phyloP scores from a whole-genome alignment of 1,140 invertebrate genomes.

The Trichonephila inaurata region DNA sequence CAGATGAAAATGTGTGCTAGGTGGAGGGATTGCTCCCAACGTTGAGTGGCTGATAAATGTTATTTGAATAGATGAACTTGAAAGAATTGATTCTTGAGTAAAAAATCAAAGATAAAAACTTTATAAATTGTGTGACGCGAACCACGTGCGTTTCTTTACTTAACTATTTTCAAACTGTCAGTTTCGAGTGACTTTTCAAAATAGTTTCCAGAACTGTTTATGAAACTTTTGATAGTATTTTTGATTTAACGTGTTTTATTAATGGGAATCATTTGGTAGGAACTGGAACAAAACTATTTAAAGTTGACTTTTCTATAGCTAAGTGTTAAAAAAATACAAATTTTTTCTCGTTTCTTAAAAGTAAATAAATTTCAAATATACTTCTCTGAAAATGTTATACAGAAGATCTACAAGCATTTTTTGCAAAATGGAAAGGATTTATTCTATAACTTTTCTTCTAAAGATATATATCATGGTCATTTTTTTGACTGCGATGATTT shows the following conservation, averaged over 20 bases:
- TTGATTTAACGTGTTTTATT: not conserved
- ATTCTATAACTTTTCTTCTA: not conserved
- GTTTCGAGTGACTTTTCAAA: not conserved
- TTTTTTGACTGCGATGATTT: not conserved
- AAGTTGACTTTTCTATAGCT: not conserved
- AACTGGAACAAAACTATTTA: not conserved
- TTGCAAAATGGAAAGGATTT: not conserved
- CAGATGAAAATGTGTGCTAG: constrained; percentile 54
- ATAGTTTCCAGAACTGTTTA: not conserved
- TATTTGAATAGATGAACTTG: constrained; percentile 9
- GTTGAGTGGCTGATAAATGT: constrained; percentile 20
- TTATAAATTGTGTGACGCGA: not conserved
- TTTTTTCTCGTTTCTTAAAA: too few species aligned
- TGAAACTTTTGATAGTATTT: not conserved
- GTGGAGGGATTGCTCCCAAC: not conserved
- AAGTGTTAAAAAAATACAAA: not conserved
- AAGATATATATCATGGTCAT: not conserved
- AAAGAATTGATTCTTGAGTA: not conserved
- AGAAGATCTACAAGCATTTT: not conserved
- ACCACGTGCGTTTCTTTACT: not conserved
- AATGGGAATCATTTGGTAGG: not conserved
- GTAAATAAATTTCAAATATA: too few species aligned
- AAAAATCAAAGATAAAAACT: not conserved
- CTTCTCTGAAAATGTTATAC: not conserved
- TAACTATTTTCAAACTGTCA: not conserved